Evolutionary conservation across 1,140 invertebrate genomes (phyloP).

Genomic region (Uloborus diversus): DNA sequence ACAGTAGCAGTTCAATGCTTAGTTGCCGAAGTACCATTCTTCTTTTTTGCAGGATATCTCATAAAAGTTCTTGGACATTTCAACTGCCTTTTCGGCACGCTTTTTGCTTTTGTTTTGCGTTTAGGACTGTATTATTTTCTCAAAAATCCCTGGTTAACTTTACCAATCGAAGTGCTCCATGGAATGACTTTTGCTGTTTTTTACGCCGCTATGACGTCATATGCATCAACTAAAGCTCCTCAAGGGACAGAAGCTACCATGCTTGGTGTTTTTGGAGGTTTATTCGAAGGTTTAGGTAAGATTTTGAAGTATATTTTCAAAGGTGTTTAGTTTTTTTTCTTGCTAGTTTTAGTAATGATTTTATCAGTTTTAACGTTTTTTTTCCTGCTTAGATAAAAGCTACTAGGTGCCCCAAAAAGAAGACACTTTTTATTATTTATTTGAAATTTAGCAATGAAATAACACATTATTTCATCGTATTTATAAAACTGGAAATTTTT

Average conservation of each 20-base stretch:
- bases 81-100: slow-evolving; percentile 81
- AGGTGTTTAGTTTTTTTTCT: neutral
- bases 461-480: too few species aligned
- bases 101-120: slow-evolving; percentile 77
- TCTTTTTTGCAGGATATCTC: slow-evolving; percentile 83
- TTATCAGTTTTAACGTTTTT: too few species aligned
- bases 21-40: slow-evolving; percentile 85
- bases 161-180: slow-evolving; percentile 86
- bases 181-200: slow-evolving; percentile 87
- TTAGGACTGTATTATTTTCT: slow-evolving; percentile 84
- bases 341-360: too few species aligned
- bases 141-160: slow-evolving; percentile 79
- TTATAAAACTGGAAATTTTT: too few species aligned
- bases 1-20: slow-evolving; percentile 82
- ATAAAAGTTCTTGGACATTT: slow-evolving; percentile 84
- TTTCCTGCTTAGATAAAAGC: too few species aligned
- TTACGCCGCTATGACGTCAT: slow-evolving; percentile 86
- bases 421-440: too few species aligned
- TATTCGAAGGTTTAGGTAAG: slow-evolving; percentile 59
- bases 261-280: slow-evolving; percentile 72
- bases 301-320: slow-evolving; percentile 70
- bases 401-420: too few species aligned
- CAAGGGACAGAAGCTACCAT: slow-evolving; percentile 83
- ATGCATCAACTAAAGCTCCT: slow-evolving; percentile 85
- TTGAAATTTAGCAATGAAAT: too few species aligned